Percentiles rank a stretch among this genome's conserved stretches.
phyloP scores from a whole-genome alignment of 92 coral and sea anemone species.

The Phenganax subtilis region DNA sequence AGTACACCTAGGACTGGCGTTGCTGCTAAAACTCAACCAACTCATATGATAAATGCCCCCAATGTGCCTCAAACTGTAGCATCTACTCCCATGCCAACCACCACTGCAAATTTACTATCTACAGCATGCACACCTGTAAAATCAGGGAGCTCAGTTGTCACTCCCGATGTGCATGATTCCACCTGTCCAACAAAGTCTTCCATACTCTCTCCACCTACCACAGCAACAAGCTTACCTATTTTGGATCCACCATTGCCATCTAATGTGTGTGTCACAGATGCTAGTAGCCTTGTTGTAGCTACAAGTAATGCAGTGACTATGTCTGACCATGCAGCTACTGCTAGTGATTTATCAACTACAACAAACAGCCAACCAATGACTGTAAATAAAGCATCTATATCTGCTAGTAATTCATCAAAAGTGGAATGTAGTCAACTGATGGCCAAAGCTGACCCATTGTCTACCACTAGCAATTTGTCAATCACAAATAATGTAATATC shows the following conservation, averaged over 20 bases:
- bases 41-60: neutral
- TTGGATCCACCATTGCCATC: neutral
- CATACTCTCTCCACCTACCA: neutral
- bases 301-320: conserved; percentile 7
- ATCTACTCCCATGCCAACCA: neutral
- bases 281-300: neutral
- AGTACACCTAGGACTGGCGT: neutral
- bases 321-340: neutral
- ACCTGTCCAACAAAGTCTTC: neutral
- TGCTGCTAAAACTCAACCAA: neutral
- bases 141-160: conserved; percentile 1
- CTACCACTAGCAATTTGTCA: conserved; percentile 10
- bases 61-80: conserved; percentile 10
- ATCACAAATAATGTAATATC: neutral
- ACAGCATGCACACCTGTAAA: neutral
- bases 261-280: neutral
- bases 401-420: neutral
- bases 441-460: neutral
- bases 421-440: neutral
- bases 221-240: neutral
- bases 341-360: conserved; percentile 5
- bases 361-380: neutral
- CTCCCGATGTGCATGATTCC: neutral
- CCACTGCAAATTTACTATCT: neutral
- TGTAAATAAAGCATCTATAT: neutral